Percentiles rank a stretch among this genome's conserved stretches.
Evolutionary conservation across 1,140 invertebrate genomes (phyloP).

Genomic region (Lepidurus couesii): DNA sequence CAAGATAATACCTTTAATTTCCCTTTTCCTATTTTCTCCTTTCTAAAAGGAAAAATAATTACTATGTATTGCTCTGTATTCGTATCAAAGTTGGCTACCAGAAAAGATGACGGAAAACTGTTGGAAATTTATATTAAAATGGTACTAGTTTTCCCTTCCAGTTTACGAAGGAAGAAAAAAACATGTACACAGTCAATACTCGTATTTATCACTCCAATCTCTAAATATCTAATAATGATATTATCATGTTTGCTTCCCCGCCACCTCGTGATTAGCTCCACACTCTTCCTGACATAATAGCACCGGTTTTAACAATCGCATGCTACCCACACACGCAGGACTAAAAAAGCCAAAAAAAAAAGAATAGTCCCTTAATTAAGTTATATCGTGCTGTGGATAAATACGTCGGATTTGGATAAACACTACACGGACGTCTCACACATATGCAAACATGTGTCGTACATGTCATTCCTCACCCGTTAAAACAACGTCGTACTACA

Average conservation of each 20-base stretch:
- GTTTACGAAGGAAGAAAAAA: too few relatives aligned
- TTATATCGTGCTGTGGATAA: conserved; percentile 15
- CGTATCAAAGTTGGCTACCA: too few relatives aligned
- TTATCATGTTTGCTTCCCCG: not conserved
- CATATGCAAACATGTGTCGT: not conserved
- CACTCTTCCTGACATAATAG: conserved; percentile 11
- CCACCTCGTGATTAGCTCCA: not conserved
- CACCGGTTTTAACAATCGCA: not conserved
- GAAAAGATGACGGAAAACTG: too few relatives aligned
- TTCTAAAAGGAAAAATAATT: too few relatives aligned
- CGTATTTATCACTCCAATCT: too few relatives aligned
- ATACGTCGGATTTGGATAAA: not conserved
- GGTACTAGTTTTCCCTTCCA: too few relatives aligned
- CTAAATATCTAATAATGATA: not conserved
- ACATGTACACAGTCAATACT: too few relatives aligned
- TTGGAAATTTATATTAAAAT: too few relatives aligned
- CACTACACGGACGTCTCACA: not conserved
- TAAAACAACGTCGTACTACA: conserved; percentile 6
- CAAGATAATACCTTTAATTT: too few relatives aligned
- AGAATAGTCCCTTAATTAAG: not conserved
- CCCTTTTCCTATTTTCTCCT: too few relatives aligned
- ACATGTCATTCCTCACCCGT: not conserved
- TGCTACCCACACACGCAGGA: not conserved
- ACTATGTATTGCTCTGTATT: too few relatives aligned
- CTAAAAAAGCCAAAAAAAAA: not conserved